Evolutionary conservation across 2,888 invertebrate species (phyloP), one percentile per base, ranked within the genome.

Genomic region (Trissoscelio sp.): DNA sequence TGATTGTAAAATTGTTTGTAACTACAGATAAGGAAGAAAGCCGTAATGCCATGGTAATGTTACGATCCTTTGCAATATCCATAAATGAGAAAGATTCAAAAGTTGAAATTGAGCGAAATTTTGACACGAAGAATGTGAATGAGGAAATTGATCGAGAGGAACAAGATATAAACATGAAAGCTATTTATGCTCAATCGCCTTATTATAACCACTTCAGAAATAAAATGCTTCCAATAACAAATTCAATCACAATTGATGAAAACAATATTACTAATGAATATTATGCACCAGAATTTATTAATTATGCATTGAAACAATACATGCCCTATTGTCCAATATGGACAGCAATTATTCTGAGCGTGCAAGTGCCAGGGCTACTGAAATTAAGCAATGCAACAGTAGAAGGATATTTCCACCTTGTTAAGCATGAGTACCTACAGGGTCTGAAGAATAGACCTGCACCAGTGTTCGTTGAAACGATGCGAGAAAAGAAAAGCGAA

Each of bases 311-410:
- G 4, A 0, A 0, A 9, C 0, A 53, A 0, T 66, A 39, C 3
- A 66, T 66, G 66, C 1, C 51, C 5, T 64, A 14, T 9, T 16
- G 18, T n/a, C 20, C 62, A 6, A 1, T 34, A 0, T 46, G 46
- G 46, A 46, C 62, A 18, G 62, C 24, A 0, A 46, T 64, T 9
- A 64, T 64, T 31, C 11, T 64, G n/a, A 5, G 0, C 7, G 18
- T 46, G n/a, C 46, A 64, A n/a, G 46, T 31, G 18, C 58, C 58
- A 0, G 48, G 22, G 12, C 11, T n/a, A 20, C 1, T 16, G 1
- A 64, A 48, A 31, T 18, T 64, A 14, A 64, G 62, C 20, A 64
- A 64, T 20, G 46, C 62, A 0, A 48, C 48, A 1, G 62, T 64
- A 12, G 48, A 46, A 48, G 48, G 48, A n/a, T 20, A 34, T 12